Base-by-base conservation (phyloP, 2,113 vertebrate species). In the Solea solea region DNA sequence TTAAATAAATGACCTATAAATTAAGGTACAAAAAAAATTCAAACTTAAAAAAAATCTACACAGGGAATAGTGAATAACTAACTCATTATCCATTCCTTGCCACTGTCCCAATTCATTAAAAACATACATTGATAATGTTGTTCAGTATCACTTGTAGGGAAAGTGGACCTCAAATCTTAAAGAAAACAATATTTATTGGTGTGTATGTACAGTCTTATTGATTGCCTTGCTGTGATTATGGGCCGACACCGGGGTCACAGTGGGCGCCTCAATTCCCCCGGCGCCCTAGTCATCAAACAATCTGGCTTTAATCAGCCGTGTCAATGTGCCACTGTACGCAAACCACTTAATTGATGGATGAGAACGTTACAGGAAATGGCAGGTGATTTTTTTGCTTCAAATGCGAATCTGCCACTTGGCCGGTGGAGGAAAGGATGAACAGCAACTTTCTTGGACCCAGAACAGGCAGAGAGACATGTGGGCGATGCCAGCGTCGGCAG, bases 301-400 rank as follows among this genome's bases (percentile, higher is more conserved):
- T 82, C 81, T 89, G 84, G 64, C 82, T 84, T 91, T 91, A 93
- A 95, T 95, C 93, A 93, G 87, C 78, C 74, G 72, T 81, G 90
- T 93, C 90, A 76, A 80, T 92, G 90, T 90, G 86, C 86, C 55
- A 83, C 75, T 93, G 94, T 92, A 93, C 93, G 92, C 89, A 94
- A 92, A 89, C 76, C 86, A 86, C 91, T 94, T 96, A 96, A 97
- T 90, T 96, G 96, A 96, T 54, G 86, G 95, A 97, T 97, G 93
- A 96, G 91, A 93, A 93, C 88, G 94, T 95, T 95, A 95, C 95
- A 89, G 92, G 93, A 89, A 90, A 86, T 95, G 95, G 92, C 96
- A 96, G 94, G 86, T 94, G 94, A 95, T 34, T 21, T 21, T 96
- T 96, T 95, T 94, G 92, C 93, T 94, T 94, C 90, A 94, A 95